Conservation (phyloP, 2,888 invertebrate genomes). For the Trichacis sp. region DNA sequence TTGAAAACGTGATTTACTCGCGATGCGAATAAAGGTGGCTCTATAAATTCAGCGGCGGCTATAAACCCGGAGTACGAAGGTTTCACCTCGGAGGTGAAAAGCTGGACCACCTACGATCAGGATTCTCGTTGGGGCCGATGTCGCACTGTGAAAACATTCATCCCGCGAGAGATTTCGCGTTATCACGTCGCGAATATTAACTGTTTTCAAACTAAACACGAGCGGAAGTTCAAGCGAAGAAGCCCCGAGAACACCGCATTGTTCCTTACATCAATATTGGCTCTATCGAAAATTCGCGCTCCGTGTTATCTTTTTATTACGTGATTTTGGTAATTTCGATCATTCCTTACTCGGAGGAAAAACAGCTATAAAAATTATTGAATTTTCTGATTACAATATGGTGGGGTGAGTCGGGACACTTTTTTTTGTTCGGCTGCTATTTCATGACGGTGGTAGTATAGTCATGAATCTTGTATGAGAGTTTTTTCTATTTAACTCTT, state of each 20-base stretch:
- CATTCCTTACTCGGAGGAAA: slow-evolving; percentile 16
- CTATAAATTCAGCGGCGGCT: slow-evolving; percentile 26
- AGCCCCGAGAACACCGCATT: neutral
- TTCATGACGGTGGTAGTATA: too few species aligned
- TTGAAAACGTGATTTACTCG: slow-evolving; percentile 43
- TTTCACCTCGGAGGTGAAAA: slow-evolving; percentile 4
- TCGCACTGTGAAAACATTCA: slow-evolving; percentile 5
- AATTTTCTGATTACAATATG: too few species aligned
- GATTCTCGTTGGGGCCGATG: neutral
- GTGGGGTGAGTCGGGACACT: too few species aligned
- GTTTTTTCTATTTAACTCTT: too few species aligned
- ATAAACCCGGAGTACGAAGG: slow-evolving; percentile 1
- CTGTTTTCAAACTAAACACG: slow-evolving; percentile 7
- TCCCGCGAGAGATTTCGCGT: neutral
- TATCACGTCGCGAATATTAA: slow-evolving; percentile 3
- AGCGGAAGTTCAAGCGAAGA: neutral
- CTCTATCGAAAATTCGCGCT: neutral
- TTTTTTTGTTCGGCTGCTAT: too few species aligned
- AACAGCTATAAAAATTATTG: too few species aligned
- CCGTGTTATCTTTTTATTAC: slow-evolving; percentile 5
- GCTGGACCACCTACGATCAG: slow-evolving; percentile 3
- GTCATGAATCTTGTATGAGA: too few species aligned
- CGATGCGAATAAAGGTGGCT: slow-evolving; percentile 26
- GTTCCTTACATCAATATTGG: neutral
- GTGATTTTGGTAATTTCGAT: slow-evolving; percentile 37